Evolutionary conservation across 2,888 invertebrate species (phyloP), one percentile per base, ranked within the genome.

Genomic region (Leptopilina drosophilae): DNA sequence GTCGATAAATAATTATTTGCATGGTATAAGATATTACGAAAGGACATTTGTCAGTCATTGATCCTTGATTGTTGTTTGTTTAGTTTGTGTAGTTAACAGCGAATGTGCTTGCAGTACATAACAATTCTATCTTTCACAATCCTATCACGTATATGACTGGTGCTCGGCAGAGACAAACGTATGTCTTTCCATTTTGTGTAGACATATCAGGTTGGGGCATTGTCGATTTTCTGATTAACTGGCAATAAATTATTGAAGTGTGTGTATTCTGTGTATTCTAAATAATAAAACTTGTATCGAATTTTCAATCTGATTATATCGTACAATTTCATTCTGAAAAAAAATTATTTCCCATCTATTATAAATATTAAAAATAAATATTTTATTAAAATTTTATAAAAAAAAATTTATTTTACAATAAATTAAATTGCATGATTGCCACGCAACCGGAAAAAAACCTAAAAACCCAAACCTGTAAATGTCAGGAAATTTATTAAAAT

Each of bases 131-230:
- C 64, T 64, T 77, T 77, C 11, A 64, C 64, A 53, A 77, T 49
- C 77, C 26, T 26, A 26, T 77, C 77, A 77, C 77, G 77, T 77
- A 49, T 77, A 49, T 77, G 64, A 77, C 53, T 77, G 64, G 62
- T 65, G 33, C 20, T 77, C 65, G 64, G 77, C 77, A 77, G 77
- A 77, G 26, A 65, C 65, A 64, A 64, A 46, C 46, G 76, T 64
- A 42, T 46, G 40, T 20, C 62, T 77, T 65, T 77, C 64, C 14
- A 77, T 64, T 65, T 33, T 49, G 46, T 65, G 33, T 49, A 33
- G 7, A 62, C 46, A 9, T 33, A 62, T 64, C 49, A 14, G n/a
- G 15, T 62, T 64, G 40, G 42, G n/a, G 62, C 59, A 42, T 77
- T 49, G 33, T 65, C 26, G n/a, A 77, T 77, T 77, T 77, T 64